Percentiles rank a stretch among this genome's conserved stretches.
phyloP scores from a whole-genome alignment of 2,888 invertebrate genomes.

The Agrotis clavis region DNA sequence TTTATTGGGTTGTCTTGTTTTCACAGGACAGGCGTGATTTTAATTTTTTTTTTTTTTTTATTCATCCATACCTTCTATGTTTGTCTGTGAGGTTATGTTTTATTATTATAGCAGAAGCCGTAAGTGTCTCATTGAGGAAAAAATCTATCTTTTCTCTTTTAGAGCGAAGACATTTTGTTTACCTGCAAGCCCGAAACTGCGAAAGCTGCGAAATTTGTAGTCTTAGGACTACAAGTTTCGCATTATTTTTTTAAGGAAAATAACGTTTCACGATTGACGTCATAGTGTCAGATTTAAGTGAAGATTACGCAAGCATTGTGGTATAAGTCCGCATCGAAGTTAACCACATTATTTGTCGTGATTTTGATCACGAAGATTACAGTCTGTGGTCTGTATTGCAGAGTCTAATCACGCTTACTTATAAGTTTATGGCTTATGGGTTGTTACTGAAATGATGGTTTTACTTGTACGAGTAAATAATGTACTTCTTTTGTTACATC shows the following conservation, averaged over 20 bases:
- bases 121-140: not conserved
- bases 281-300: not conserved
- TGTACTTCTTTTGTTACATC: not conserved
- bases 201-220: too few relatives aligned
- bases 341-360: slow-evolving; percentile 28
- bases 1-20: not conserved
- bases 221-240: too few relatives aligned
- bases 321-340: not conserved
- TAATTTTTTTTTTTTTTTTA: too few relatives aligned
- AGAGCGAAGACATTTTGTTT: too few relatives aligned
- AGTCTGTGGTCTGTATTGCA: slow-evolving; percentile 10
- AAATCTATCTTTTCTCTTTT: too few relatives aligned
- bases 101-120: not conserved
- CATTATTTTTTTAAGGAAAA: too few relatives aligned
- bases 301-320: not conserved
- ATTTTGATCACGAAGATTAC: slow-evolving; percentile 31
- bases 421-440: not conserved
- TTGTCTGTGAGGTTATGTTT: too few relatives aligned
- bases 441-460: slow-evolving; percentile 1
- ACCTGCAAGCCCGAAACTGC: not conserved
- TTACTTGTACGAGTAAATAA: not conserved
- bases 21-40: too few relatives aligned
- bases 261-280: slow-evolving; percentile 22
- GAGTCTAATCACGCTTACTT: slow-evolving; percentile 22
- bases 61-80: too few relatives aligned